Evolutionary conservation across 2,797 vertebrate species (phyloP), one percentile per base, ranked within the genome.

Genomic region (Sternotherus odoratus): DNA sequence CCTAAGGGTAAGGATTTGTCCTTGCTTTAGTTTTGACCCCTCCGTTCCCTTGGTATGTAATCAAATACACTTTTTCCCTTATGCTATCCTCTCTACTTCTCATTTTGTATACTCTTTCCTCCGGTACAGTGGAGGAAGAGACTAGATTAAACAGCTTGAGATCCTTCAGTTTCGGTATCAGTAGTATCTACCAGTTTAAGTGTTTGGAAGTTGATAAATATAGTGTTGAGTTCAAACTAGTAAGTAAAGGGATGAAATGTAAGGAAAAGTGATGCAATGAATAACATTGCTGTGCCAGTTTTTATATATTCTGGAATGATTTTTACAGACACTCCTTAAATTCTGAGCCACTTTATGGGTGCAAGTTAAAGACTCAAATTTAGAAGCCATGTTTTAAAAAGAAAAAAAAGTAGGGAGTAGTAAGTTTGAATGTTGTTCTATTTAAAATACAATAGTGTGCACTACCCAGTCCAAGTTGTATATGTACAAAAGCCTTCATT

Each of bases 1-100:
- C 96, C 95, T 97, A 97, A 98, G 98, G 98, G 98, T 98, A 97
- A 96, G 95, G 98, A 98, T 99, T 99, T 98, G 99, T 98, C 99
- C 99, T 99, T 99, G 98, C 97, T 97, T 95, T 77, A 79, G 60
- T 97, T 97, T 96, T 98, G 97, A 97, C 94, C 92, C 91, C 49
- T 90, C 79, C 85, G 82, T 66, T 90, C 48, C 33, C 4, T 95
- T 89, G 84, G 77, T 97, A 90, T 96, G 97, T 98, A 97, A 98
- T 90, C 50, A 96, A 97, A 97, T 97, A 95, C 88, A 83, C 87
- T 97, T 97, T 96, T 96, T 46, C 78, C 69, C 72, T 94, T 50
- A 53, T 82, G 21, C 85, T n/a, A 83, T 66, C 82, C 85, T 83
- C 95, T 95, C 77, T 48, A 1, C 79, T 95, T 95, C 79, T 36